phyloP scores from a whole-genome alignment of 2,797 vertebrate species.

The Ctenosaura bakeri region DNA sequence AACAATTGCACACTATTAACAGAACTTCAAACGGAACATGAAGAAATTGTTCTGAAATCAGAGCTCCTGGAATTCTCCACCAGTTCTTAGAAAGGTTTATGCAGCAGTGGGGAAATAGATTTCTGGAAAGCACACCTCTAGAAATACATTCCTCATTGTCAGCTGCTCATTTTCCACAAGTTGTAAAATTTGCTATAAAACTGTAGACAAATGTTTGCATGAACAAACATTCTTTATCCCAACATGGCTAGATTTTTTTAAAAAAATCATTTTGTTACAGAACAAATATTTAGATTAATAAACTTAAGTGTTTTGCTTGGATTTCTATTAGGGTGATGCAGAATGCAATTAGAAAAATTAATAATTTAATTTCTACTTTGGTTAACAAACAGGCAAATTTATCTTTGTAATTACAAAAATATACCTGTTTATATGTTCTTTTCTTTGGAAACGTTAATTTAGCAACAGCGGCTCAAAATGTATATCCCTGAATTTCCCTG shows the following conservation, averaged over 20 bases:
- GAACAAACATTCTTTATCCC: not conserved
- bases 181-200: not conserved
- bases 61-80: not conserved
- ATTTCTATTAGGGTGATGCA: not conserved
- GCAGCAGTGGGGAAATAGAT: not conserved
- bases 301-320: not conserved
- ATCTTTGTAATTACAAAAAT: not conserved
- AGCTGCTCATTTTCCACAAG: not conserved
- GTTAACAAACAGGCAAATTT: not conserved
- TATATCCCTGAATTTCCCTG: too few relatives aligned
- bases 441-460: too few relatives aligned
- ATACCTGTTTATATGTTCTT: not conserved
- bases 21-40: too few relatives aligned
- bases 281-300: constrained; percentile 9
- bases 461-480: too few relatives aligned
- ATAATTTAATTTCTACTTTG: not conserved
- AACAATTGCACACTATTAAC: too few relatives aligned
- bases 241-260: not conserved
- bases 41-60: not conserved
- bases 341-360: constrained; percentile 1
- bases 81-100: not conserved
- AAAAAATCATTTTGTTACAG: not conserved
- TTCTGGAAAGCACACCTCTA: not conserved
- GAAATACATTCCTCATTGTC: not conserved
- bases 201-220: not conserved